phyloP scores from a whole-genome alignment of 2,797 vertebrate genomes.

The Sylvilagus floridanus region DNA sequence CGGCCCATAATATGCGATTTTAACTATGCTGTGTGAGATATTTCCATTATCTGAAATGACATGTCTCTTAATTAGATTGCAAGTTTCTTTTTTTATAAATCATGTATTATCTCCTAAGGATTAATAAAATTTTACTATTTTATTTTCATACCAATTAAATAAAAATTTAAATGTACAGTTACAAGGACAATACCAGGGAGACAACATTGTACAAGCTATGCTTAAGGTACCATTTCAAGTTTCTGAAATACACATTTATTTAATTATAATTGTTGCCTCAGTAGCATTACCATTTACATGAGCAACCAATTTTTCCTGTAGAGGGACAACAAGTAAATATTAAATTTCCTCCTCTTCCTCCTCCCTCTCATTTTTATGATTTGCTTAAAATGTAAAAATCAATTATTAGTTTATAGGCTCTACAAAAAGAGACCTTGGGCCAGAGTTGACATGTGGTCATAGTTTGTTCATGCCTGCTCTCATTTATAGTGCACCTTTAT shows the following conservation, averaged over 20 bases:
- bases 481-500: not conserved
- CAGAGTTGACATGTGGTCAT: not conserved
- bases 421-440: not conserved
- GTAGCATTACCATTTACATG: not conserved
- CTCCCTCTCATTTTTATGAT: not conserved
- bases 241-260: slow-evolving; percentile 72
- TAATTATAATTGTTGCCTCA: slow-evolving; percentile 73
- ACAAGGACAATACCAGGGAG: slow-evolving; percentile 66
- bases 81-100: slow-evolving; percentile 65
- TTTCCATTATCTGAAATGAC: slow-evolving; percentile 63
- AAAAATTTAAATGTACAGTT: slow-evolving; percentile 79
- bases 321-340: not conserved
- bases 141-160: slow-evolving; percentile 67
- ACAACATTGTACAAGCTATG: slow-evolving; percentile 62
- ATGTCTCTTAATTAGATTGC: slow-evolving; percentile 72
- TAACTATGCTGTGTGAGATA: slow-evolving; percentile 17
- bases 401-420: not conserved
- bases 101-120: slow-evolving; percentile 53
- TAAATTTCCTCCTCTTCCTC: too few relatives aligned
- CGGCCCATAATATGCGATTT: too few relatives aligned
- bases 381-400: not conserved
- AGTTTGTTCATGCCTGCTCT: not conserved
- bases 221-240: slow-evolving; percentile 61
- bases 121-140: slow-evolving; percentile 62
- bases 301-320: not conserved